Base-by-base conservation (phyloP, 2,888 invertebrate species). In the Acronicta leporina region DNA sequence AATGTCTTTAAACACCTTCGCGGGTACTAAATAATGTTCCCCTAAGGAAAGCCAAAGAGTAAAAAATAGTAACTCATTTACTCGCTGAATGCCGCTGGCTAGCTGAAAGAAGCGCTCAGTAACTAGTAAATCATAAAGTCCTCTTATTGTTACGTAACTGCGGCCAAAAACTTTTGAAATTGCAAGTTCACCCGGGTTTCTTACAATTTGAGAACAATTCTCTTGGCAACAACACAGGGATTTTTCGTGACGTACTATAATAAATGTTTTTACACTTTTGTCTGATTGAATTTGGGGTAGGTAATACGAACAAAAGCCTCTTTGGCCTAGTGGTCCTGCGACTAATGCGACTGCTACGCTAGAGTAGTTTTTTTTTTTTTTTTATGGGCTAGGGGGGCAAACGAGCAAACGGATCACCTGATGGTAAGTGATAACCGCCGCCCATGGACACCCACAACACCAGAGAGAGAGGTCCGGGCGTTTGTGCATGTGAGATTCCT, bases 71-170 rank as follows among this genome's bases (percentile, higher is more conserved):
- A 47, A 25, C 38, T 52, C 49, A 56, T 68, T 68, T 56, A 55
- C 11, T 13, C n/a, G 6, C 38, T 38, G 38, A 38, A 38, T 6
- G 13, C 43, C 50, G 42, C 44, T 40, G 20, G 30, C 33, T 53
- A 14, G 49, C 30, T 56, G 47, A 69, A 69, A 68, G 16, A 42
- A 16, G 27, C 15, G 42, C 13, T 52, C 49, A 38, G 49, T 43
- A 49, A 56, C 16, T 41, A 62, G 30, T 69, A 62, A 62, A 73
- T 68, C 55, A 68, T 44, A 47, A 47, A 56, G 52, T 73, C 49
- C 14, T 56, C 49, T 73, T 68, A 44, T 73, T 69, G 63, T 49
- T 62, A 53, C 63, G 63, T 50, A 50, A 68, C 52, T 62, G 63
- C 46, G 41, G 52, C 56, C 63, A 73, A 67, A 53, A 69, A 53